A percentile compares a stretch with the other conserved stretches of the same genome.
phyloP scores from a whole-genome alignment of 2,888 invertebrate species.

The Boloria euphrosyne region DNA sequence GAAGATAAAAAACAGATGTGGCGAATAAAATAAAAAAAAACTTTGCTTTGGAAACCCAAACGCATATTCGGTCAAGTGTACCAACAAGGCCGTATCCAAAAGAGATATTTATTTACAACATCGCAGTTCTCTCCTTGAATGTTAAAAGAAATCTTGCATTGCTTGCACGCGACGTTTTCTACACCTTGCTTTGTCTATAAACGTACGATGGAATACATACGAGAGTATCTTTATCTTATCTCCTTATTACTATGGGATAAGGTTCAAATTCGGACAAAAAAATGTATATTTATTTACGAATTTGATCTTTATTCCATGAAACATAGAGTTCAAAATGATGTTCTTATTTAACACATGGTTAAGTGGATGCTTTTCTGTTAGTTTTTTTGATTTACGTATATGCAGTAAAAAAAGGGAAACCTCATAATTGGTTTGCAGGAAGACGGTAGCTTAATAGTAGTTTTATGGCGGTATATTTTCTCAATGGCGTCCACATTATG shows the following conservation, averaged over 20 bases:
- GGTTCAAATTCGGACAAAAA: slow-evolving; percentile 16
- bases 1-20: neutral
- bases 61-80: slow-evolving; percentile 38
- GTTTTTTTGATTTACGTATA: slow-evolving; percentile 35
- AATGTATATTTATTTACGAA: slow-evolving; percentile 10
- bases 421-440: slow-evolving; percentile 34
- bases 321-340: neutral
- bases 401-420: slow-evolving; percentile 39
- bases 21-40: neutral
- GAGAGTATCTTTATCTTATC: neutral
- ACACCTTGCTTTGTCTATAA: slow-evolving; percentile 50
- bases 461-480: slow-evolving; percentile 18
- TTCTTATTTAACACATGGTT: neutral
- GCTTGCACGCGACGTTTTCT: slow-evolving; percentile 76
- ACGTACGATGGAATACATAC: slow-evolving; percentile 43
- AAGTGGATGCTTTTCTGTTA: slow-evolving; percentile 27
- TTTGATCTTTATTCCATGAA: neutral
- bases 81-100: slow-evolving; percentile 46
- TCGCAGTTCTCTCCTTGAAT: slow-evolving; percentile 66
- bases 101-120: slow-evolving; percentile 45
- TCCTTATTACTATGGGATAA: slow-evolving; percentile 26
- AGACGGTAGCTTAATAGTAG: slow-evolving; percentile 23
- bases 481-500: slow-evolving; percentile 10
- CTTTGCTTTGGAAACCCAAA: slow-evolving; percentile 25
- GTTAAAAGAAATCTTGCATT: slow-evolving; percentile 73